Conservation (phyloP, 1,140 invertebrate genomes). For the Hesperophylax magnus region DNA sequence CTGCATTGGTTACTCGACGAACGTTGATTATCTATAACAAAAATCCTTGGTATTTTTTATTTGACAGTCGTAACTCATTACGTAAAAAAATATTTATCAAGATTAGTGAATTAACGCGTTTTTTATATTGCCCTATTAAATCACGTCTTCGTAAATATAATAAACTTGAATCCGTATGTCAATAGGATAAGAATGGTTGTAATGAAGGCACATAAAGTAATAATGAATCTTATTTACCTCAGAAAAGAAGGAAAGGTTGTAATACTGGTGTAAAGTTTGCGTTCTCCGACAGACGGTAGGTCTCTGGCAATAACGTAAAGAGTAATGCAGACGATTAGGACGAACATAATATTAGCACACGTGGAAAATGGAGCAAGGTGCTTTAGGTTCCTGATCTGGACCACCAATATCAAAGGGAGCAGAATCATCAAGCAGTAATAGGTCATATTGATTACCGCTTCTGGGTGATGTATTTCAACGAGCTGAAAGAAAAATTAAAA, state of each 20-base stretch:
- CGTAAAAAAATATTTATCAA: too few relatives aligned
- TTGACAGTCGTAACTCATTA: too few relatives aligned
- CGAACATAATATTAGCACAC: slow-evolving; percentile 78
- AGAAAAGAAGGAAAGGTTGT: slow-evolving; percentile 76
- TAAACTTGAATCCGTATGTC: background rate
- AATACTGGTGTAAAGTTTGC: slow-evolving; percentile 68
- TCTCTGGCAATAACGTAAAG: slow-evolving; percentile 80
- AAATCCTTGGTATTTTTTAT: too few relatives aligned
- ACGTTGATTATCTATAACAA: too few relatives aligned
- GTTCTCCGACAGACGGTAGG: slow-evolving; percentile 66
- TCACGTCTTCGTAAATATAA: too few relatives aligned
- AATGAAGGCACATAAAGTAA: background rate
- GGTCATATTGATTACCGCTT: background rate
- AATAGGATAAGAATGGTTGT: background rate
- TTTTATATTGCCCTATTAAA: too few relatives aligned
- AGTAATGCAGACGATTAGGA: slow-evolving; percentile 79
- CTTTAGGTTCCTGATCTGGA: slow-evolving; percentile 79
- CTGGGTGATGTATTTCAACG: slow-evolving; percentile 19
- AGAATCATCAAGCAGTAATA: slow-evolving; percentile 74
- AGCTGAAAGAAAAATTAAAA: slow-evolving; percentile 3
- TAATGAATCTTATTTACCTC: slow-evolving; percentile 63
- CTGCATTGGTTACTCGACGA: too few relatives aligned
- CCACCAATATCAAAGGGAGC: slow-evolving; percentile 73
- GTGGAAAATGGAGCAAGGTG: slow-evolving; percentile 83
- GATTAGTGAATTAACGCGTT: too few relatives aligned